Percentiles rank a stretch among this genome's conserved stretches.
These are phyloP conservation scores for Crotalus helleri DNA, from an alignment of 2,113 vertebrate species.

Conservation along the genomic window DNA sequence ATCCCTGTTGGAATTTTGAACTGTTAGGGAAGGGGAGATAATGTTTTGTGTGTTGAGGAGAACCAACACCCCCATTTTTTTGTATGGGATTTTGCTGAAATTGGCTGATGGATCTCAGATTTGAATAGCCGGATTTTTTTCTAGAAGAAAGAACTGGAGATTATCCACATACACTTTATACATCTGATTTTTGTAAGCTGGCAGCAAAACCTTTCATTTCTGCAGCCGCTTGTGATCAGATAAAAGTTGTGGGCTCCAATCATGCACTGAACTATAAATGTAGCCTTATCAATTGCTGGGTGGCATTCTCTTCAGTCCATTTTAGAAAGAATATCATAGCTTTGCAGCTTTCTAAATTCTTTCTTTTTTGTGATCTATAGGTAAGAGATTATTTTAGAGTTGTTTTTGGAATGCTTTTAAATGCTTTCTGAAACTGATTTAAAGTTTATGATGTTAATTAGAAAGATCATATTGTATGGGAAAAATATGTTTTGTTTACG, in stretches of 20 bases:
- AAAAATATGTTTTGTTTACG: neutral
- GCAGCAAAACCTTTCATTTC: neutral
- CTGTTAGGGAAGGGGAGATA: neutral
- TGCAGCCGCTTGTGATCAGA: neutral
- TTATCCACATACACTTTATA: neutral
- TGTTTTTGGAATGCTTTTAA: neutral
- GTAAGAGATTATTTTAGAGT: neutral
- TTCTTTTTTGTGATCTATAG: neutral
- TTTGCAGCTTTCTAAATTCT: neutral
- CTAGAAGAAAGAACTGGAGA: neutral
- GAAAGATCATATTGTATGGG: neutral
- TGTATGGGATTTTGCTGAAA: neutral
- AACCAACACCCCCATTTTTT: neutral
- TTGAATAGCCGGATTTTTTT: neutral
- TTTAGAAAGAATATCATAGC: neutral
- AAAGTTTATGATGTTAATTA: neutral
- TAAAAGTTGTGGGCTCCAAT: neutral
- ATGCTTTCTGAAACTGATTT: neutral
- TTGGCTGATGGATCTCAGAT: neutral
- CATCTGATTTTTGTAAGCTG: neutral
- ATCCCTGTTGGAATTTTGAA: neutral
- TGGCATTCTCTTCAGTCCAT: neutral
- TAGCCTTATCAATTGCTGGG: neutral
- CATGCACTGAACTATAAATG: neutral
- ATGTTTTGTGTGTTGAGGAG: neutral